These are phyloP conservation scores for Apamea epomidion DNA, from an alignment of 2,888 invertebrate genomes.

Conservation along the genomic window DNA sequence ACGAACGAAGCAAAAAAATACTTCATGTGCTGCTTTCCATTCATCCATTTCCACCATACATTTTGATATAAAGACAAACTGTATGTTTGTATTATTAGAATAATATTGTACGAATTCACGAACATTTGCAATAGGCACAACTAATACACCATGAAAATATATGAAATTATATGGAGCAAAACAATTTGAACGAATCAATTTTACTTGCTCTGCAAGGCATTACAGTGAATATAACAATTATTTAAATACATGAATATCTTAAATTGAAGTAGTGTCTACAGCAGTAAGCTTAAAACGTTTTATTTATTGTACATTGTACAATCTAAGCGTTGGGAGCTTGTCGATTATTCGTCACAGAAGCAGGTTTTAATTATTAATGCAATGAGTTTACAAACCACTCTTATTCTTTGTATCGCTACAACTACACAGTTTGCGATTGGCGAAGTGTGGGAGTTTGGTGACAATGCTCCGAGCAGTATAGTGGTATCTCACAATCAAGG, in stretches of 20 bases:
- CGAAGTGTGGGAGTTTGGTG: conserved; percentile 52
- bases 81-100: conserved; percentile 2
- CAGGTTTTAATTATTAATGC: not conserved
- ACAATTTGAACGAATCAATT: conserved; percentile 48
- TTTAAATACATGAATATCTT: conserved; percentile 1
- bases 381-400: conserved; percentile 22
- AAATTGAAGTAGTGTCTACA: not conserved
- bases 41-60: not conserved
- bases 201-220: conserved; percentile 1
- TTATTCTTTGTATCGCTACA: conserved; percentile 26
- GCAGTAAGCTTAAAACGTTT: not conserved
- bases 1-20: no score
- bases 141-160: conserved; percentile 1
- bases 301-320: not conserved
- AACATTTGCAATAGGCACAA: not conserved
- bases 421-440: conserved; percentile 10
- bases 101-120: not conserved
- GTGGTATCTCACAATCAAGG: conserved; percentile 38
- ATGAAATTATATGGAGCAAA: conserved; percentile 30
- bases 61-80: not conserved
- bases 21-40: not conserved
- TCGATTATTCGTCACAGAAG: not conserved
- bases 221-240: not conserved
- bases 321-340: not conserved
- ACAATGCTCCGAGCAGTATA: conserved; percentile 13